Base-by-base conservation (phyloP, 2,888 invertebrate genomes). In the Autographa gamma region DNA sequence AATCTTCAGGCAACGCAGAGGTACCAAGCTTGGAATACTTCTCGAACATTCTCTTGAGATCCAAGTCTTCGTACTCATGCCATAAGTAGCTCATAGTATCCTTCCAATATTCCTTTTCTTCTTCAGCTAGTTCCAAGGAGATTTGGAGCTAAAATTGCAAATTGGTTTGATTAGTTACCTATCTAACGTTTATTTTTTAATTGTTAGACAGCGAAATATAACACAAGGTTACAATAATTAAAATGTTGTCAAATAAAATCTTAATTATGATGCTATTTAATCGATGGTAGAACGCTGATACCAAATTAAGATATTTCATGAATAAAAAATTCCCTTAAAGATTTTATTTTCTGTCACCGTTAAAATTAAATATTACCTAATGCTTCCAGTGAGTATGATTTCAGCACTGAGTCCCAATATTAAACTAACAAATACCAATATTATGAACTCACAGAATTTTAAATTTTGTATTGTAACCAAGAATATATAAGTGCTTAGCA, bases 31-130 rank as follows among this genome's bases (percentile, higher is more conserved):
- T 94, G 0, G 97, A 96, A 48, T 98, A 96, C 71, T 97, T 96
- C 84, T 96, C 94, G 88, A 98, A 98, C 93, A 98, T 97, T 69
- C 98, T 96, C 84, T 95, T 97, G 0, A 98, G 85, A 73, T 97
- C 96, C 7, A 94, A 95, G 85, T 98, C 97, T 69, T 97, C 95
- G 82, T 97, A 97, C 34, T 96, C 96, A 48, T 96, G 95, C 98
- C 98, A 98, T 43, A 97, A 96, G 86, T 97, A 98, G 63, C 96
- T 96, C 79, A 96, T 96, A 0, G 97, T 96, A 83, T 97, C 96
- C 69, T 96, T 93, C 97, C 97, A 97, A 63, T 96, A 93, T 79
- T 96, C 95, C 81, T 97, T 97, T 54, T 95, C 93, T 81, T 96
- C 96, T 83, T 96, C 96, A 0, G 95, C 95, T 11, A 92, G 78